phyloP scores from a whole-genome alignment of 2,113 vertebrate genomes.

The Pteropus alecto region DNA sequence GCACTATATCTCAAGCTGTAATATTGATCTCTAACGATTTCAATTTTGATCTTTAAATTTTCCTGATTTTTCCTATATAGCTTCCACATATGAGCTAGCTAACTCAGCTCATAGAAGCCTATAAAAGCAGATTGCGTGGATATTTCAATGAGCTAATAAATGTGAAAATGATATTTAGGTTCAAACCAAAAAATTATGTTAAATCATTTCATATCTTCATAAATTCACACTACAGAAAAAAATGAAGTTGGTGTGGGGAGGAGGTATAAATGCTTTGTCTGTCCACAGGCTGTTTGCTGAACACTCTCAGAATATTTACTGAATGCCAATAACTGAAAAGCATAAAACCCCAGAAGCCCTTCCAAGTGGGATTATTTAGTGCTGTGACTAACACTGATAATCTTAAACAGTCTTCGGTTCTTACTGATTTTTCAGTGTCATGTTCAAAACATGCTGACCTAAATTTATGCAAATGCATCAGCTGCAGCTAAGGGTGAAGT shows the following conservation, averaged over 20 bases:
- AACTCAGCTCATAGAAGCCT: not conserved
- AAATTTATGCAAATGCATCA: not conserved
- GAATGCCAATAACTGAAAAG: not conserved
- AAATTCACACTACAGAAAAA: too few species aligned
- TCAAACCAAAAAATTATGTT: not conserved
- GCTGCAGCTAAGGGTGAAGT: not conserved
- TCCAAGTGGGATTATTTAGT: not conserved
- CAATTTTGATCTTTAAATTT: not conserved
- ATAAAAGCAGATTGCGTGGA: not conserved
- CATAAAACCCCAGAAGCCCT: not conserved
- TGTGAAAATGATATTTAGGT: not conserved
- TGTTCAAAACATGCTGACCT: not conserved
- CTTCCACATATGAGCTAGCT: not conserved
- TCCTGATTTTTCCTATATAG: not conserved
- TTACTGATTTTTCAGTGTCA: not conserved
- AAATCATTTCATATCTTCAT: not conserved
- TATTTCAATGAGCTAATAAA: not conserved
- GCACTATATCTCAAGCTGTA: not conserved
- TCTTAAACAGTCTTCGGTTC: not conserved
- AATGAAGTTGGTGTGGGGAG: not conserved
- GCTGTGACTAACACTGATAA: not conserved
- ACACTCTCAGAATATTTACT: not conserved
- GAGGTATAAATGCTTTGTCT: not conserved
- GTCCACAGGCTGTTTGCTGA: not conserved
- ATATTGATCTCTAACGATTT: constrained; percentile 14